Base-by-base conservation (phyloP, 23 tunicate species). In the Aplidium turbinatum region DNA sequence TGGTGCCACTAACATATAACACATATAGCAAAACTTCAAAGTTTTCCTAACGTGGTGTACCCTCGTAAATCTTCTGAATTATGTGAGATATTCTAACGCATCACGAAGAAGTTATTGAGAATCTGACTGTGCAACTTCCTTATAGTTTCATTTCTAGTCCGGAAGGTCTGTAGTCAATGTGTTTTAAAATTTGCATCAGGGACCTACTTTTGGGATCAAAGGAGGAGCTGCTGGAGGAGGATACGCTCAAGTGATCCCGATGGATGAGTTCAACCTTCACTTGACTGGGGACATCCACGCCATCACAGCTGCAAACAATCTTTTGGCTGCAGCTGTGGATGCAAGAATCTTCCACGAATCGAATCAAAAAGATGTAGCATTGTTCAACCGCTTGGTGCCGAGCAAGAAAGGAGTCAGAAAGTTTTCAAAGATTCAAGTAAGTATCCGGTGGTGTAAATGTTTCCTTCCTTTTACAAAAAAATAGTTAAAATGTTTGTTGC, bases 211-310 rank as follows among this genome's bases (percentile, higher is more conserved):
- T 62, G 99, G 99, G 2, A 95, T 95, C 52, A 95, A 95, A 70
- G 99, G 99, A 23, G 99, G 99, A 29, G 99, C 99, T 0, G 99
- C 99, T 26, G 99, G 99, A 31, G 99, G 99, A 31, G 99, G 99
- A 18, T 95, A 95, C 48, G 83, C 99, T 0, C 99, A 95, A 77
- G 99, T 95, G 20, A 95, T 95, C 70, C 99, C 99, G 33, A 95
- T 95, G 99, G 96, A 95, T 60, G 99, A 95, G 51, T 95, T 95
- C 47, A 95, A 95, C 38, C 87, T 95, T 25, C 99, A 95, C 69
- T 57, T 95, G 27, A 95, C 99, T 13, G 89, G 99, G 9, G 99
- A 95, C 53, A 95, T 95, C 51, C 99, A 95, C 47, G 99, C 99
- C 5, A 95, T 95, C 70, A 95, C 99, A 20, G 99, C 99, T 2